Evolutionary conservation across 2,797 vertebrate species (phyloP), one percentile per base, ranked within the genome.

Genomic region (Pempheris klunzingeri): DNA sequence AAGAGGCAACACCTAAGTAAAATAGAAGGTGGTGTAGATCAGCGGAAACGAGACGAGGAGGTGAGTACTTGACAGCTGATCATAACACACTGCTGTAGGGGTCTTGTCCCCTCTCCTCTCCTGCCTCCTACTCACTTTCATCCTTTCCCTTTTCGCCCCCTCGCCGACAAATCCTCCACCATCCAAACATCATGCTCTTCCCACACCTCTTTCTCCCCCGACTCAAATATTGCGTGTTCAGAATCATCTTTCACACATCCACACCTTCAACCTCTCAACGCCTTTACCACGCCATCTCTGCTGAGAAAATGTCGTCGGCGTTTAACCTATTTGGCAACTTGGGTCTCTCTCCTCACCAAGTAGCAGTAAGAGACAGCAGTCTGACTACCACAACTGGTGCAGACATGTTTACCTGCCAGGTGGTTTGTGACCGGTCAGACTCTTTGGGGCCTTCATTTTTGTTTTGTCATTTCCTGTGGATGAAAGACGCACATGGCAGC

Each of bases 41-140:
- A 69, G 73, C 15, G 10, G 46, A 75, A 71, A 81, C 5, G 8
- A 77, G 74, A 62, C 1, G 32, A 74, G 60, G 70, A 73, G 78
- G 66, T 61, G 81, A 78, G 55, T 3, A 2, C 26, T 58, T 88
- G 90, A 89, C 89, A 86, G 83, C 78, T 72, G 84, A 89, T 85
- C 78, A 85, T 11, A 84, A 81, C 77, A 77, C 44, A 30, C 18
- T 64, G 85, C 85, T 89, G 69, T 17, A 88, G 79, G 87, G 58
- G 78, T 76, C 77, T 75, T 84, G 76, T 84, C 75, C 78, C 60
- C 50, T 70, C 71, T 34, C 41, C 46, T 73, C 66, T 26, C 41
- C 62, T 78, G 44, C 26, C 46, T 74, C n/a, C 61, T 32, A 2
- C 62, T 62, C 26, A 20, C 73, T 80, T 81, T 90, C 78, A 82